These are phyloP conservation scores for Henricia sp. DNA, from an alignment of 53 echinoderm and acorn worm genomes.

Conservation along the genomic window DNA sequence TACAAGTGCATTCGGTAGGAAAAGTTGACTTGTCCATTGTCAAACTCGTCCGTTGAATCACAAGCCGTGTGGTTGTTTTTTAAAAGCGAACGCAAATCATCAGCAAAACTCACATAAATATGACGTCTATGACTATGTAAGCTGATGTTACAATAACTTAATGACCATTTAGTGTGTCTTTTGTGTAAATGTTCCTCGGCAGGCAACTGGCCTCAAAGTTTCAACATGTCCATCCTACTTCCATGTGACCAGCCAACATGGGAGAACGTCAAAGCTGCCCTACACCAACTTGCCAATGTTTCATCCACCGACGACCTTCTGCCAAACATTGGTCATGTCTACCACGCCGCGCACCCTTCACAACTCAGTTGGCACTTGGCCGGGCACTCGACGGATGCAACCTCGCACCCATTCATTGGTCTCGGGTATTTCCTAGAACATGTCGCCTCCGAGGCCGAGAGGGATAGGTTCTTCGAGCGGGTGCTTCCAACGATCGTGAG, in stretches of 20 bases:
- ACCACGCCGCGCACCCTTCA: conserved; percentile 42
- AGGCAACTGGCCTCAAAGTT: no score
- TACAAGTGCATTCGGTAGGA: no score
- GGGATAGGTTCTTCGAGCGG: conserved; percentile 59
- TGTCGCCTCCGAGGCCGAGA: conserved; percentile 64
- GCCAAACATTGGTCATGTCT: not conserved
- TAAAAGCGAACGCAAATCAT: no score
- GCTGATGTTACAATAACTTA: no score
- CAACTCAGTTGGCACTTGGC: conserved; percentile 34
- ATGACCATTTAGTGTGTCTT: no score
- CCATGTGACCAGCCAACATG: conserved; percentile 67
- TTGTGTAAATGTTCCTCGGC: no score
- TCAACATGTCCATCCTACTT: conserved; percentile 14
- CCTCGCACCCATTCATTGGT: conserved; percentile 59
- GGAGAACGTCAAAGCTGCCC: conserved; percentile 35
- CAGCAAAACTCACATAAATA: no score
- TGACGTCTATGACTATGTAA: no score
- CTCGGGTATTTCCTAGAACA: conserved; percentile 77
- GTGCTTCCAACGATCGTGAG: conserved; percentile 68
- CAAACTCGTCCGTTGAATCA: no score
- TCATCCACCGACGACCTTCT: conserved; percentile 29
- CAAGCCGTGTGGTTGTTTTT: no score
- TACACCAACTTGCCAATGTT: conserved; percentile 19
- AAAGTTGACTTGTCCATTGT: no score
- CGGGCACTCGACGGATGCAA: conserved; percentile 1